phyloP scores from a whole-genome alignment of 2,113 vertebrate species.

The Erythrolamprus reginae region DNA sequence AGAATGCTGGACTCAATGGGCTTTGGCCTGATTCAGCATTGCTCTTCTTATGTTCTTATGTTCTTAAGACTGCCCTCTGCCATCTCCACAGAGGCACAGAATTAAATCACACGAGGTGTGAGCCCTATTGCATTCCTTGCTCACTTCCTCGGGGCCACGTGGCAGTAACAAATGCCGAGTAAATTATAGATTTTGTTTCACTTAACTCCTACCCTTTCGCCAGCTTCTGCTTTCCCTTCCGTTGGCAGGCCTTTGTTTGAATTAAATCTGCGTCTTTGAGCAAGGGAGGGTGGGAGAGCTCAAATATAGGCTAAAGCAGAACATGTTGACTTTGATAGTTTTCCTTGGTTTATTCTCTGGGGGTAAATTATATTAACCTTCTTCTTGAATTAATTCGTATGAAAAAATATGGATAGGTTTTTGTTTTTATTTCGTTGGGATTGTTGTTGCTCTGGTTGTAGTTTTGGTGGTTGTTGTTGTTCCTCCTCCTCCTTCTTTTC shows the following conservation, averaged over 20 bases:
- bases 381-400: slow-evolving; percentile 67
- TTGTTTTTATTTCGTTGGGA: not conserved
- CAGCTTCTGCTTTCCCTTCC: slow-evolving; percentile 67
- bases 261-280: not conserved
- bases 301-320: slow-evolving; percentile 17
- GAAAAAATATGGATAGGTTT: slow-evolving; percentile 15
- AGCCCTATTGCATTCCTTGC: not conserved
- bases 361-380: slow-evolving; percentile 17
- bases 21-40: too few relatives aligned
- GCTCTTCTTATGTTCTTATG: too few relatives aligned
- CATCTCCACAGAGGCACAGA: not conserved
- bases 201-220: not conserved
- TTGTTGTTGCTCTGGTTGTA: too few relatives aligned
- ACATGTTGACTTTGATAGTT: slow-evolving; percentile 60
- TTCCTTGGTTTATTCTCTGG: slow-evolving; percentile 66
- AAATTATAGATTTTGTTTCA: not conserved
- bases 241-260: slow-evolving; percentile 51
- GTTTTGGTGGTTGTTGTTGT: too few relatives aligned
- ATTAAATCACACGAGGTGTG: not conserved
- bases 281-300: not conserved
- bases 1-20: too few relatives aligned
- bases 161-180: not conserved
- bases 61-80: not conserved
- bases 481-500: not conserved
- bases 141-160: not conserved